Percentiles rank a stretch among this genome's conserved stretches.
phyloP scores from a whole-genome alignment of 1,140 invertebrate genomes.

The Diploscapter pachys region DNA sequence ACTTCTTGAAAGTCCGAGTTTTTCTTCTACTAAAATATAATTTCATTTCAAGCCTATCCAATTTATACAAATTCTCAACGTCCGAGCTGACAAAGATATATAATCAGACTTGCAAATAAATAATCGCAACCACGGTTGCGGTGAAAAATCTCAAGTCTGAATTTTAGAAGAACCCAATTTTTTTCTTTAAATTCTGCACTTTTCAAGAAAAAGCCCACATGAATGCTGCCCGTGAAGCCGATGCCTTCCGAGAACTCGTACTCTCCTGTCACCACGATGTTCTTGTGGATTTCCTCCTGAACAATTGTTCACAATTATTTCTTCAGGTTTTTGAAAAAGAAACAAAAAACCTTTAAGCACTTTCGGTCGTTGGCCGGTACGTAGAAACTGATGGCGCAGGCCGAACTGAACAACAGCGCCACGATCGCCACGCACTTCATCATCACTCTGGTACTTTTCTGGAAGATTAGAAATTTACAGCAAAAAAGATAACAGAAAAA shows the following conservation, averaged over 20 bases:
- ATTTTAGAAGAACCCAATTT: background rate
- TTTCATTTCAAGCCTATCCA: too few relatives aligned
- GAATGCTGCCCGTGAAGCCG: slow-evolving; percentile 81
- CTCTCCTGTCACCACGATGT: slow-evolving; percentile 90
- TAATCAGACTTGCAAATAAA: too few relatives aligned
- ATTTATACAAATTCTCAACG: too few relatives aligned
- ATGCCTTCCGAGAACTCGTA: slow-evolving; percentile 81
- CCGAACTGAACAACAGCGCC: background rate
- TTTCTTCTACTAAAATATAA: slow-evolving; percentile 1
- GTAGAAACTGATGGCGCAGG: slow-evolving; percentile 9
- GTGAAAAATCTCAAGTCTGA: background rate
- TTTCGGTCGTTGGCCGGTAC: slow-evolving; percentile 1
- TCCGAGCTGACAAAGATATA: too few relatives aligned
- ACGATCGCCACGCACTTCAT: too few relatives aligned
- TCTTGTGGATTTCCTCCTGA: slow-evolving; percentile 82
- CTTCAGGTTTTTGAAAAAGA: too few relatives aligned
- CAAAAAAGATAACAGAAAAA: too few relatives aligned
- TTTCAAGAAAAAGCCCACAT: slow-evolving; percentile 68
- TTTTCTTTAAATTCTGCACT: slow-evolving; percentile 1
- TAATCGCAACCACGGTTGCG: too few relatives aligned
- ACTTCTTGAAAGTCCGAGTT: slow-evolving; percentile 5
- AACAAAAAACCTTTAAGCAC: slow-evolving; percentile 1
- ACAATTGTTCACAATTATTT: background rate
- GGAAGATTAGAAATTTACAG: too few relatives aligned
- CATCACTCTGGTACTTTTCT: too few relatives aligned